Base-by-base conservation (phyloP, 1,140 invertebrate species). In the Tribolium castaneum region DNA sequence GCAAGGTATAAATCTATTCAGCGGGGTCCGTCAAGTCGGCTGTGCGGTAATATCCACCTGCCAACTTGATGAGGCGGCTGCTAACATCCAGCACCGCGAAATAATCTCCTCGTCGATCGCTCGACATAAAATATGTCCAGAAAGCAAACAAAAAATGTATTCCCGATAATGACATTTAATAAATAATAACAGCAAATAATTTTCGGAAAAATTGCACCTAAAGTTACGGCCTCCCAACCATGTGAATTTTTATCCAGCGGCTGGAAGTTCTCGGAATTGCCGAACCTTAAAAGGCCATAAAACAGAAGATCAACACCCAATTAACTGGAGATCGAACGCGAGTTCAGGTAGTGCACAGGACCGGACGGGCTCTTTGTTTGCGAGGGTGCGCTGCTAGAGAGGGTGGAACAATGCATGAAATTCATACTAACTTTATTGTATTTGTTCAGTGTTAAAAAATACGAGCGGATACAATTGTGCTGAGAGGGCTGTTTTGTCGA, bases 261-360 rank as follows among this genome's bases (percentile, higher is more conserved):
- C 25, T 4, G 25, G 6, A 5, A 25, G 35, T 78, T 78, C 77
- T 49, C 30, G 59, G 77, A 78, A 78, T 78, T 45, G 19, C n/a
- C 39, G 7, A 22, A 73, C 45, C 66, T 51, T 78, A 66, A 78
- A 75, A 78, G 52, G 51, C 72, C 77, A 75, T 78, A 78, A 78
- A 78, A 78, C 77, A 78, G 72, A 56, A 59, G 49, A 75, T 56
- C 72, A 75, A 75, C 77, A 78, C 72, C 77, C 77, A 78, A 78
- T 78, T 78, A 78, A 78, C 77, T 6, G 59, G 39, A 66, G 73
- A 56, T 74, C 50, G 70, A 51, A 50, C 71, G 49, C 19, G 49
- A 49, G 22, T 73, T 73, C 71, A 73, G 71, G 71, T 73, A 73
- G 71, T 73, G 52, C 49, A 50, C 71, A 73, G 71, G 50, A 50